Evolutionary conservation across 2,113 vertebrate species (phyloP).

Genomic region (Tamias sibiricus): DNA sequence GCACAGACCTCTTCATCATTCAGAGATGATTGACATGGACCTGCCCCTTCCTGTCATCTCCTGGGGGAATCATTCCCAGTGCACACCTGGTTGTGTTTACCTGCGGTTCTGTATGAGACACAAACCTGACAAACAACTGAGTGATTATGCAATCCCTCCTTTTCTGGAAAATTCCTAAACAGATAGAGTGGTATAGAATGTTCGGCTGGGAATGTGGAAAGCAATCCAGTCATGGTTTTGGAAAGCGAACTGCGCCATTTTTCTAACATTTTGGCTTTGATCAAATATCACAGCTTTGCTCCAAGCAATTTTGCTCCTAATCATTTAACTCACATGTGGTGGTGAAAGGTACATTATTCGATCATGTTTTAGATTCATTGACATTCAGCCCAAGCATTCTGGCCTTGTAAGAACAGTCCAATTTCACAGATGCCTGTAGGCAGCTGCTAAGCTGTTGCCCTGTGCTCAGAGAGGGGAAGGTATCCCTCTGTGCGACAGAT

Average conservation of each 20-base stretch:
- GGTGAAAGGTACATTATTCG: conserved; percentile 72
- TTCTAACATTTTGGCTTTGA: conserved; percentile 72
- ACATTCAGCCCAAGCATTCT: conserved; percentile 77
- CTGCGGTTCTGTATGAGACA: not conserved
- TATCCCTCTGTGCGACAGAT: not conserved
- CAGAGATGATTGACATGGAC: not conserved
- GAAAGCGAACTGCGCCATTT: conserved; percentile 56
- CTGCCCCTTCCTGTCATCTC: accelerated
- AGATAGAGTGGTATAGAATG: not conserved
- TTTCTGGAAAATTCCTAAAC: not conserved
- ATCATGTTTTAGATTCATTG: conserved; percentile 80
- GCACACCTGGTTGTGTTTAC: not conserved
- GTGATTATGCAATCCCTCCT: not conserved
- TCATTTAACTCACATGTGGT: conserved; percentile 77
- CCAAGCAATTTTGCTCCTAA: conserved; percentile 67
- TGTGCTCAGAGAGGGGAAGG: conserved; percentile 43
- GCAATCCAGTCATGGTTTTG: not conserved
- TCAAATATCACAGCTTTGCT: conserved; percentile 74
- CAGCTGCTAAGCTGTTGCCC: conserved; percentile 51
- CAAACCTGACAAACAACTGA: not conserved
- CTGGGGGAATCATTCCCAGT: not conserved
- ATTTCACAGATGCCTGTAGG: conserved; percentile 66
- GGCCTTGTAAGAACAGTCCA: conserved; percentile 74
- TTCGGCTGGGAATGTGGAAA: not conserved
- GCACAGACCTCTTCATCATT: not conserved